Evolutionary conservation across 2,797 vertebrate species (phyloP), one percentile per base, ranked within the genome.

Genomic region (Sebastes minor): DNA sequence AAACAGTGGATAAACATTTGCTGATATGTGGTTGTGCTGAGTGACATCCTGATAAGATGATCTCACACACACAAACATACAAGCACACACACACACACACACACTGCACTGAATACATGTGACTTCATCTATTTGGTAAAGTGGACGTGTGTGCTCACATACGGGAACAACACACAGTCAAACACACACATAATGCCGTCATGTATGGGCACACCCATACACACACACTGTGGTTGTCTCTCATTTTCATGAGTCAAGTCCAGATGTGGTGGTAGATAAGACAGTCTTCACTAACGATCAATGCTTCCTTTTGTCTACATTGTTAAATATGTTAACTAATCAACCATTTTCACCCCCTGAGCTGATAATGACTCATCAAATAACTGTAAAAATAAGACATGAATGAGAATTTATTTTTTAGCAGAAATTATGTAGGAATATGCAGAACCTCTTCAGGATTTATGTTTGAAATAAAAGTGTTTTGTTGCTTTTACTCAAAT

Each of bases 1-100:
- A 90, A 4, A 85, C 53, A 56, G 57, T 76, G 88, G 85, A 85
- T 87, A 89, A 88, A 91, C 74, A 87, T 86, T 81, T 69, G 46
- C 63, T 57, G 71, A 85, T 85, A 62, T 86, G 70, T 80, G 52
- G 61, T 76, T 60, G 73, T 4, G 23, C 32, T 57, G 75, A 65
- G 46, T 68, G 80, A 85, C 71, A 71, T 85, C 46, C 76, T 67
- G 80, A 86, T 27, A 5, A 55, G 62, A 72, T 63, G 77, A 90
- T 84, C 76, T 60, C 71, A 63, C 30, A 56, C 55, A 13, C 32
- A 27, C 5, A 38, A 11, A 61, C 60, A 55, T 25, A 53, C 74
- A 56, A 46, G 28, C n/a, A 56, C 55, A 38, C 65, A 63, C 76
- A 69, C 46, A 67, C 57, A 16, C 62, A 61, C 63, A 57, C 61